phyloP scores from a whole-genome alignment of 92 coral and sea anemone species.

The Zoanthus gigantus region DNA sequence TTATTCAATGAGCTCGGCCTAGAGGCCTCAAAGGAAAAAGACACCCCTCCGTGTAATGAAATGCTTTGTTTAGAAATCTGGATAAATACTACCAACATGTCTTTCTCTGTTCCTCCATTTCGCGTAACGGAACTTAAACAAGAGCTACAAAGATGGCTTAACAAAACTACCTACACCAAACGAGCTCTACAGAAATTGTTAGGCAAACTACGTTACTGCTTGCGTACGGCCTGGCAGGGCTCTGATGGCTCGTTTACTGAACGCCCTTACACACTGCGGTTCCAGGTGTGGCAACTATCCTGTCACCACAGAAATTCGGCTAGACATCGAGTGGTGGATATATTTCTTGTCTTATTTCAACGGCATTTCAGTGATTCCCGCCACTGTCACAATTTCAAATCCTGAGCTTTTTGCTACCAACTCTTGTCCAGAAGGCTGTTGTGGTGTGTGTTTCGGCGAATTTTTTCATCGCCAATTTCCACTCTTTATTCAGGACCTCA shows the following conservation, averaged over 20 bases:
- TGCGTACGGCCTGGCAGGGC: no score
- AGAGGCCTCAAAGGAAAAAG: slow-evolving; percentile 62
- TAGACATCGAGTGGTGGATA: slow-evolving; percentile 64
- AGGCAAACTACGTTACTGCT: no score
- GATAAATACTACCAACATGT: slow-evolving; percentile 17
- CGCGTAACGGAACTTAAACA: no score
- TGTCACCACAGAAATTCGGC: slow-evolving; percentile 29
- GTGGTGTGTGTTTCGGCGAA: slow-evolving; percentile 63
- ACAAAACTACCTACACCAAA: no score
- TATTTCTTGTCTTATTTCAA: slow-evolving; percentile 51
- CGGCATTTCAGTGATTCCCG: slow-evolving; percentile 56
- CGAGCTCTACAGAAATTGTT: no score
- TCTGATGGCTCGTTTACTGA: no score
- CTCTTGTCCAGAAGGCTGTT: slow-evolving; percentile 59
- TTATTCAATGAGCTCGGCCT: slow-evolving; percentile 63
- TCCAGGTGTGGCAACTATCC: slow-evolving; percentile 17
- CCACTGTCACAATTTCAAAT: slow-evolving; percentile 37
- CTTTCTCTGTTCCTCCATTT: neutral
- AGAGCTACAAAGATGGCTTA: no score
- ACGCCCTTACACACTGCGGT: neutral
- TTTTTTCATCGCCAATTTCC: slow-evolving; percentile 26
- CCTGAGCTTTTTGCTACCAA: slow-evolving; percentile 54
- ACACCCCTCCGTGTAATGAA: slow-evolving; percentile 46
- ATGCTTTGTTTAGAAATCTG: no score
- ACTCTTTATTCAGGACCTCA: slow-evolving; percentile 35